These are phyloP conservation scores for Rhipidura dahli DNA, from an alignment of 2,113 vertebrate genomes.

Conservation along the genomic window DNA sequence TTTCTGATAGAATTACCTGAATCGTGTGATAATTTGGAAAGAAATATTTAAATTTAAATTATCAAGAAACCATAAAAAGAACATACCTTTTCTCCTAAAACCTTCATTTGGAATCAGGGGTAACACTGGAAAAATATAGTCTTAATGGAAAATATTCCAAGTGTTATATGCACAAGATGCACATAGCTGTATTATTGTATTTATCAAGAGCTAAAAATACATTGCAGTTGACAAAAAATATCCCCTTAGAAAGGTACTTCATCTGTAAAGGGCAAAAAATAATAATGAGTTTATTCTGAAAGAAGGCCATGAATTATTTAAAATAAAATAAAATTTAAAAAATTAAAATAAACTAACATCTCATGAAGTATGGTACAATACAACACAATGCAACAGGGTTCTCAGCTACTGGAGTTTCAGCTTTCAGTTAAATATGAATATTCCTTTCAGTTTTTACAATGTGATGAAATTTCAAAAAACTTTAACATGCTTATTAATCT, in stretches of 20 bases:
- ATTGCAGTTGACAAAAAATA: neutral
- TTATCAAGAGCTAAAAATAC: neutral
- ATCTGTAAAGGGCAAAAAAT: neutral
- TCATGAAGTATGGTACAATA: rapidly evolving
- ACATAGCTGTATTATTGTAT: neutral
- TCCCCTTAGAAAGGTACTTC: neutral
- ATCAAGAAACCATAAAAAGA: neutral
- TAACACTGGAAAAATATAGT: neutral
- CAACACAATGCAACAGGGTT: neutral
- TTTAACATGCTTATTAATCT: neutral
- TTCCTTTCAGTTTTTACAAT: neutral
- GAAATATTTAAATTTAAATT: neutral
- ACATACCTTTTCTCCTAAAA: neutral
- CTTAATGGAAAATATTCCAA: neutral
- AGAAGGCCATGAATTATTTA: neutral
- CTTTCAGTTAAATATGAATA: neutral
- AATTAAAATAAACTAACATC: neutral
- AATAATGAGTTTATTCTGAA: neutral
- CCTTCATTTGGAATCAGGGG: neutral
- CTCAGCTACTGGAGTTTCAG: neutral
- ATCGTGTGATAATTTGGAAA: neutral
- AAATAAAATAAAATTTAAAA: neutral
- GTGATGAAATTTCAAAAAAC: neutral
- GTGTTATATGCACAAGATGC: neutral
- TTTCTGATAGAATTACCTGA: neutral